Conservation (phyloP, 2,113 vertebrate species). For the Atlantisia rogersi region DNA sequence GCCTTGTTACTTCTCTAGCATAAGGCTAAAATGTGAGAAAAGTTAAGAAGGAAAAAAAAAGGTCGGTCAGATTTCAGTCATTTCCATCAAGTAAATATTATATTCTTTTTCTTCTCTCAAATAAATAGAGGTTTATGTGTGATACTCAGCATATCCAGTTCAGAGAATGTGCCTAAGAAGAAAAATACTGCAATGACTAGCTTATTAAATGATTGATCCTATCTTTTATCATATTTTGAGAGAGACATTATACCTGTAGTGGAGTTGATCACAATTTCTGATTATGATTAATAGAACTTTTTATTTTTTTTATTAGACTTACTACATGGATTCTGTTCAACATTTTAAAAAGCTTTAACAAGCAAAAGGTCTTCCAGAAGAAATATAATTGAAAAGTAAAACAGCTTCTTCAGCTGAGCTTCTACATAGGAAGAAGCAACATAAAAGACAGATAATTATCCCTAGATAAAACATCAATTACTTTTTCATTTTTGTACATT, state of each 20-base stretch:
- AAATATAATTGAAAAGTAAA: constrained; percentile 8
- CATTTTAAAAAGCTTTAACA: not conserved
- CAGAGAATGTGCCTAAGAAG: not conserved
- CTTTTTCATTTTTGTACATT: not conserved
- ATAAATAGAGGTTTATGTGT: not conserved
- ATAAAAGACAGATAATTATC: constrained; percentile 24
- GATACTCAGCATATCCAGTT: not conserved
- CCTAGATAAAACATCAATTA: constrained; percentile 30
- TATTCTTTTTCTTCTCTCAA: not conserved
- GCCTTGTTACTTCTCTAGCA: not conserved
- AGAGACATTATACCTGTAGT: constrained; percentile 20
- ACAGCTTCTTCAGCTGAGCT: not conserved
- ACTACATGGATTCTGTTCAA: not conserved
- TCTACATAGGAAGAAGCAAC: not conserved
- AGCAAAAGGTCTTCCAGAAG: constrained; percentile 3
- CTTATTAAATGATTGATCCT: constrained; percentile 1
- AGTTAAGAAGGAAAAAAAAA: not conserved
- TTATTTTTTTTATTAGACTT: not conserved
- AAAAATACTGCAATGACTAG: not conserved
- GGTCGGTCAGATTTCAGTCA: not conserved
- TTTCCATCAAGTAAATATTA: not conserved
- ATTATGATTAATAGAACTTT: constrained; percentile 17
- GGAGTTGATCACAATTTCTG: not conserved
- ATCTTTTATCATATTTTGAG: constrained; percentile 29
- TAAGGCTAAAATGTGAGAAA: not conserved